Conservation (phyloP, 2,888 invertebrate genomes). For the Periphyllus acericola region DNA sequence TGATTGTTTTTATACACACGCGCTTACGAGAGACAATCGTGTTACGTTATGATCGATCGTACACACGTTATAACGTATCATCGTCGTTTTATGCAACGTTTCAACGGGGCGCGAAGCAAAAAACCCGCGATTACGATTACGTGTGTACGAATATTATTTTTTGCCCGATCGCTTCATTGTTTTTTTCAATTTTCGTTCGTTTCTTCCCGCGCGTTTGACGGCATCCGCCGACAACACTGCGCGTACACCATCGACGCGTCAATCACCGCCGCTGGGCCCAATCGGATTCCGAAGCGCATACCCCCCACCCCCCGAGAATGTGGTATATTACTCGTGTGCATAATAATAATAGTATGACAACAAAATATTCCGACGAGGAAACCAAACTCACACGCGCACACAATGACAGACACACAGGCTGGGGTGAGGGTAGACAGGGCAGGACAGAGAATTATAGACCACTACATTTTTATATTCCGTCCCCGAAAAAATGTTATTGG, state of each 20-base stretch:
- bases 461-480: constrained; percentile 25
- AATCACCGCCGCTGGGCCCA: neutral
- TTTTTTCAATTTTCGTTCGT: neutral
- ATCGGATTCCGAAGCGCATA: constrained; percentile 6
- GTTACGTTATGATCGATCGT: too few species aligned
- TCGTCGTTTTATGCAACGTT: neutral
- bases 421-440: neutral
- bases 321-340: too few species aligned
- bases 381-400: neutral
- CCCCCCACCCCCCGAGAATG: too few species aligned
- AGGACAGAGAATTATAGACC: neutral
- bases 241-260: constrained; percentile 3
- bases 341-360: neutral
- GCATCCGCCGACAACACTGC: too few species aligned
- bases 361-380: neutral
- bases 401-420: neutral
- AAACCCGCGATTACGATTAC: too few species aligned
- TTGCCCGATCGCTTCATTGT: neutral
- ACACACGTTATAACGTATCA: too few species aligned
- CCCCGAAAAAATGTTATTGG: constrained; percentile 47
- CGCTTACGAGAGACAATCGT: neutral
- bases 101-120: neutral
- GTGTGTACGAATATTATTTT: neutral
- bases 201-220: neutral
- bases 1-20: neutral